Evolutionary conservation across 1,140 invertebrate genomes (phyloP).

Genomic region (Lepidurus couesii): DNA sequence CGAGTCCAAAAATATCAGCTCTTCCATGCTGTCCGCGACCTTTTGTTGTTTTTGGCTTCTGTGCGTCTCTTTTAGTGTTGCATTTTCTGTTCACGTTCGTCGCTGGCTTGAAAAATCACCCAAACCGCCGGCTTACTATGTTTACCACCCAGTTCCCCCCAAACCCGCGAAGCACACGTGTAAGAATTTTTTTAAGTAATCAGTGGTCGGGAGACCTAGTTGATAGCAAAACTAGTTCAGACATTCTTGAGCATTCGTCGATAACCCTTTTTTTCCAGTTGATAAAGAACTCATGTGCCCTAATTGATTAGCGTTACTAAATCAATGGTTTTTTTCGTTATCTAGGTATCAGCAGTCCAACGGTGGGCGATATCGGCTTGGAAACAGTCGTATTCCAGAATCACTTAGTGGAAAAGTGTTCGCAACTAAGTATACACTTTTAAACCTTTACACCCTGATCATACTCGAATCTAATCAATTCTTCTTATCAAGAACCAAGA

Average conservation of each 20-base stretch:
- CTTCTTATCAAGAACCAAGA: too few species aligned
- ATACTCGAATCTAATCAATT: too few species aligned
- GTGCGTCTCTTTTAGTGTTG: background rate
- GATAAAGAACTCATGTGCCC: background rate
- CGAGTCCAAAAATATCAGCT: background rate
- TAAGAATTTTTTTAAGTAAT: background rate
- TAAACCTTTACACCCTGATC: background rate
- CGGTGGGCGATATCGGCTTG: background rate
- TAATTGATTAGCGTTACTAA: background rate
- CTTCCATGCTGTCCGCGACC: background rate
- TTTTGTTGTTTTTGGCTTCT: background rate
- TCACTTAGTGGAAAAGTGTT: background rate
- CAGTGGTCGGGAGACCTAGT: background rate
- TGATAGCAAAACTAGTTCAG: background rate
- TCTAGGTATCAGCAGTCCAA: background rate
- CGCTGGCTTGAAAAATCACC: background rate
- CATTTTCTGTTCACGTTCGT: background rate
- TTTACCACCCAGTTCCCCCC: background rate
- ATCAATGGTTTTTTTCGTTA: background rate
- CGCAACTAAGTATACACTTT: background rate
- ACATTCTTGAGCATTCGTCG: background rate
- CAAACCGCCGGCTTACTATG: background rate
- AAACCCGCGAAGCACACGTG: background rate
- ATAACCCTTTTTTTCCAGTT: background rate
- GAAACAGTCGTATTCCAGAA: conserved; percentile 10